Percentiles rank a stretch among this genome's conserved stretches.
phyloP scores from a whole-genome alignment of 1,140 invertebrate species.

The Centruroides vittatus region DNA sequence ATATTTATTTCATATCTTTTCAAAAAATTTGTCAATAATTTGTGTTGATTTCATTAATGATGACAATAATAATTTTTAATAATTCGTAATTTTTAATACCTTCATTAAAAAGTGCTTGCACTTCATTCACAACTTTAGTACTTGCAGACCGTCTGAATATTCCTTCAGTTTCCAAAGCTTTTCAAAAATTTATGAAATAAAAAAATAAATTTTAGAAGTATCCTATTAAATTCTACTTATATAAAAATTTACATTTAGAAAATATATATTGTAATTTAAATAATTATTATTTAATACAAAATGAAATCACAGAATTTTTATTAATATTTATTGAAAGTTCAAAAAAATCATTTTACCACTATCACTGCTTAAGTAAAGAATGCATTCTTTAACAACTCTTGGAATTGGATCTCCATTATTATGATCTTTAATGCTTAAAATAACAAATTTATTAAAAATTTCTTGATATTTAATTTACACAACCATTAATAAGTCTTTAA shows the following conservation, averaged over 20 bases:
- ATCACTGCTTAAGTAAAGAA: constrained; percentile 17
- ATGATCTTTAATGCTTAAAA: constrained; percentile 59
- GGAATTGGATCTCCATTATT: constrained; percentile 68
- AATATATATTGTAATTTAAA: no score
- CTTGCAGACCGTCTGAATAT: constrained; percentile 85
- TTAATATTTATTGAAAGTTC: no score
- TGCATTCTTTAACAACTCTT: constrained; percentile 68
- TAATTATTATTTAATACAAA: no score
- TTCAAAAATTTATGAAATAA: constrained; percentile 19
- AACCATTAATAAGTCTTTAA: neutral
- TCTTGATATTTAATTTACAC: neutral
- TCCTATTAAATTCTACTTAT: no score
- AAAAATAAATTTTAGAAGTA: no score
- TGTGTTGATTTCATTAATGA: no score
- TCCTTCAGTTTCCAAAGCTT: constrained; percentile 86
- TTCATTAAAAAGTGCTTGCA: constrained; percentile 69
- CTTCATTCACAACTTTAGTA: constrained; percentile 60
- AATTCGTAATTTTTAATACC: constrained; percentile 34
- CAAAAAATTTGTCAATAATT: no score
- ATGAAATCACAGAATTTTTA: no score
- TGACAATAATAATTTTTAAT: no score
- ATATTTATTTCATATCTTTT: no score
- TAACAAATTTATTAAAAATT: constrained; percentile 1
- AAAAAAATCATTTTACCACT: constrained; percentile 14
- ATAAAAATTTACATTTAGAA: no score